phyloP scores from a whole-genome alignment of 2,797 vertebrate genomes.

The Amphiprion clarkii region DNA sequence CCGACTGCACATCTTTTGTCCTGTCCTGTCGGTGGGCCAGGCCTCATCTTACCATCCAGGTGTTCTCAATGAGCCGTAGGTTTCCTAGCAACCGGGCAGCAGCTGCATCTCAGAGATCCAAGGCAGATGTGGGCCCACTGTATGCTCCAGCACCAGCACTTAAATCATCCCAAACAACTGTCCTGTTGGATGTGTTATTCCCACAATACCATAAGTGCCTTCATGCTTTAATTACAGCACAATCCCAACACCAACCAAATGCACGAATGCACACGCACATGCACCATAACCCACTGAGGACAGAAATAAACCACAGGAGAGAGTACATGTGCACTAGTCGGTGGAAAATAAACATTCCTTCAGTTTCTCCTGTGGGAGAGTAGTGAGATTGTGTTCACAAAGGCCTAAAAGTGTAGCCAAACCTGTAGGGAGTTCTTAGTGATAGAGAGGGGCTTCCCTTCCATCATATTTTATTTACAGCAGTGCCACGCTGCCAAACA shows the following conservation, averaged over 20 bases:
- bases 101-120: conserved; percentile 22
- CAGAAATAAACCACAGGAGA: conserved; percentile 25
- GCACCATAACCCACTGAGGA: conserved; percentile 16
- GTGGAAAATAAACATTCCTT: conserved; percentile 18
- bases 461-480: conserved; percentile 52
- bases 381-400: conserved; percentile 26
- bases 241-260: conserved; percentile 23
- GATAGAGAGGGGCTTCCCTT: conserved; percentile 48
- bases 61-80: conserved; percentile 62
- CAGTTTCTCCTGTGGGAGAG: conserved; percentile 40
- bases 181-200: conserved; percentile 21
- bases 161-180: conserved; percentile 45
- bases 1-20: conserved; percentile 49
- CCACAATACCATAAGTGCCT: conserved; percentile 18
- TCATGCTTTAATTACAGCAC: conserved; percentile 30
- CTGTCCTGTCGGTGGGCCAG: conserved; percentile 45
- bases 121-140: conserved; percentile 61
- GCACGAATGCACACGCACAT: conserved; percentile 7
- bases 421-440: conserved; percentile 31
- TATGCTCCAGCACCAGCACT: conserved; percentile 1
- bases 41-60: conserved; percentile 71
- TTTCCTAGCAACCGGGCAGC: conserved; percentile 57
- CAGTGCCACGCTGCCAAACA: conserved; percentile 53
- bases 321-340: conserved; percentile 24
- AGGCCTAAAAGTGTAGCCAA: conserved; percentile 25